Base-by-base conservation (phyloP, 2,888 invertebrate genomes). In the Cyclophora punctaria region DNA sequence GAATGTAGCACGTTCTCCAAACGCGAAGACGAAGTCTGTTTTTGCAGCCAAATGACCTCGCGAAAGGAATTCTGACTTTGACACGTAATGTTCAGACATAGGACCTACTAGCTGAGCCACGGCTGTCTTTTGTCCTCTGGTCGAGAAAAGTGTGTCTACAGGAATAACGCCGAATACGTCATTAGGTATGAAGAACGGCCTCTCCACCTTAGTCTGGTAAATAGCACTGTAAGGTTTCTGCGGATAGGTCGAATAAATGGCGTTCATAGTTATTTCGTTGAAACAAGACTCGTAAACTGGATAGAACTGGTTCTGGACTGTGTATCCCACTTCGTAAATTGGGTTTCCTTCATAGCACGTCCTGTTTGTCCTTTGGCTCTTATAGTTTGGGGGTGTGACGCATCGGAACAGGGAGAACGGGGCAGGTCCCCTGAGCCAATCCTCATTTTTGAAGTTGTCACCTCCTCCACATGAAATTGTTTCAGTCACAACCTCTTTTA, bases 41-140 rank as follows among this genome's bases (percentile, higher is more conserved):
- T 91, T 92, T 3, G 93, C 92, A 0, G 90, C 84, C 49, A 93
- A 74, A 73, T 93, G 93, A 2, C 93, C 93, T 54, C 92, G 84
- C 0, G 92, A 83, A 4, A 93, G 73, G 3, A 87, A 71, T 56
- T 78, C 67, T 0, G 63, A 64, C 2, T 66, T 59, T 5, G 81
- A 80, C 5, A 92, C 67, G 58, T 91, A 91, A 35, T 68, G 70
- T 0, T 77, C 66, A 0, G 78, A 60, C 40, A 60, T 53, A 6
- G 60, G 33, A 0, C 87, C 85, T 0, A 87, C 79, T 6, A 71
- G 44, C 7, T 64, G 63, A 7, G 69, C 65, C 0, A 88, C 75
- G 1, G 84, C 80, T 3, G 62, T 49, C 57, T 59, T 80, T 51
- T 70, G 80, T 0, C 75, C 78, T 55, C 60, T 57, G 0, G 85